Evolutionary conservation across 1,140 invertebrate genomes (phyloP), one percentile per base, ranked within the genome.

Genomic region (Formica exsecta): DNA sequence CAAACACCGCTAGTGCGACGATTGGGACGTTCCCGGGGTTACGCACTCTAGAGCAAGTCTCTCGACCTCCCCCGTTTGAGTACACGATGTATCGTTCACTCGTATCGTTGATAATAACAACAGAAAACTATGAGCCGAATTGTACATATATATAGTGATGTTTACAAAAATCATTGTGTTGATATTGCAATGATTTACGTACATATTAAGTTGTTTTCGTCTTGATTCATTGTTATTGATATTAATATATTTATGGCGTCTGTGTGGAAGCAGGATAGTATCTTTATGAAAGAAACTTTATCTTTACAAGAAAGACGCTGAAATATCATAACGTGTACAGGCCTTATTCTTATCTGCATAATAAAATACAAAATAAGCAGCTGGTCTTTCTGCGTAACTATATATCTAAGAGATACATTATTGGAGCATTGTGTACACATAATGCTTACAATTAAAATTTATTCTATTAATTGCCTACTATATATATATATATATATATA

Each of bases 1-100:
- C 79, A 89, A 64, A 41, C 76, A 68, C 68, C 70, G 80, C 57
- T 38, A 29, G 29, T 38, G 44, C 64, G 51, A 75, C 83, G 64
- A 70, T 36, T 61, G 68, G 51, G 36, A 81, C 22, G 19, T 41
- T 70, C 41, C 22, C 29, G 13, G 51, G 54, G 66, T 44, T 11
- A 13, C 54, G 38, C 51, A 32, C 77, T 57, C 48, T 80, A 41
- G 66, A 80, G 22, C 44, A 44, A 51, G 36, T 81, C 32, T 81
- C 61, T 41, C 66, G 76, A 65, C 19, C 29, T 77, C 41, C 16
- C 54, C 19, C 38, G 32, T 81, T 59, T 59, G 9, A 71, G 4
- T 54, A 25, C 6, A 19, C 19, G n/a, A 51, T 54, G 32, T 44
- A 9, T 44, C 66, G 22, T 44, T 59, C 38, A n/a, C n/a, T 44